A percentile compares a stretch with the other conserved stretches of the same genome.
Conservation (phyloP, 1,140 invertebrate genomes). For the Asobara japonica region DNA sequence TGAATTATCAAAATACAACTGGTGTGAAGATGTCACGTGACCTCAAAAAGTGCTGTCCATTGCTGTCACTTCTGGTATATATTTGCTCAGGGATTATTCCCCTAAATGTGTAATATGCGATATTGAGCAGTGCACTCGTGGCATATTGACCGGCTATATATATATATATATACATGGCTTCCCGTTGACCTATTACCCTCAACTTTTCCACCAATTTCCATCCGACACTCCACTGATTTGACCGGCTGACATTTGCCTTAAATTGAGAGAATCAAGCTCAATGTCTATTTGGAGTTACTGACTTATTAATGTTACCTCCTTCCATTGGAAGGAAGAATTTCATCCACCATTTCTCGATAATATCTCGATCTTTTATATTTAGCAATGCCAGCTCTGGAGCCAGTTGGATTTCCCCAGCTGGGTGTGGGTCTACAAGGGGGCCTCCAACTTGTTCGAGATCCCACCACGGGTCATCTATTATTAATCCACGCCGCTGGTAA, state of each 20-base stretch:
- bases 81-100: too few species aligned
- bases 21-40: too few species aligned
- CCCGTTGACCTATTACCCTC: background rate
- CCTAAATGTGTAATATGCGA: too few species aligned
- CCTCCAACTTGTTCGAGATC: constrained; percentile 81
- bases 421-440: constrained; percentile 58
- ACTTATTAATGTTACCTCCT: background rate
- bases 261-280: constrained; percentile 18
- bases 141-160: too few species aligned
- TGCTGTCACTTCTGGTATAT: too few species aligned
- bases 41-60: too few species aligned
- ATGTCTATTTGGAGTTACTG: background rate
- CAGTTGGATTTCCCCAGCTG: constrained; percentile 72
- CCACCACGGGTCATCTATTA: constrained; percentile 80
- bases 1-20: too few species aligned
- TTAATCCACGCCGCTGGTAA: constrained; percentile 78
- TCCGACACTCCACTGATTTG: constrained; percentile 30
- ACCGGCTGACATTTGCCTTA: constrained; percentile 50
- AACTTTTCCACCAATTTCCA: background rate
- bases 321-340: background rate
- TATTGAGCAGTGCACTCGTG: too few species aligned
- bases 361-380: constrained; percentile 37
- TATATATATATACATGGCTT: background rate
- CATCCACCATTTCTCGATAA: background rate
- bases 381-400: constrained; percentile 71